Conservation (phyloP, 2,113 vertebrate genomes). For the Colius striatus region DNA sequence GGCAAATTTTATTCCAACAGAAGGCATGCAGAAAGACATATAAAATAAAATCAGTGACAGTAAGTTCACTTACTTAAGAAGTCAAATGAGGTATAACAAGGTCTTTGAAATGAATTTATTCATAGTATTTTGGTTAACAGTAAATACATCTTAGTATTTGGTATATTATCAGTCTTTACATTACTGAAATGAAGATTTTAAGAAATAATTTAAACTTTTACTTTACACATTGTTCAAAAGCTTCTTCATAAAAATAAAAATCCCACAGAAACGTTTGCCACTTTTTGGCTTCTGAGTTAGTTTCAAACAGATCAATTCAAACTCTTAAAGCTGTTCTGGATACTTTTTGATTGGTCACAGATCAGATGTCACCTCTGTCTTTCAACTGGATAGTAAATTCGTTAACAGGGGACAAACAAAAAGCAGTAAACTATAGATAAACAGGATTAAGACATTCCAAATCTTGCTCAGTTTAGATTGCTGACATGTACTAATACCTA, state of each 20-base stretch:
- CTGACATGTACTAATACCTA: background rate
- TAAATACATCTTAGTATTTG: background rate
- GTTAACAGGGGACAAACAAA: background rate
- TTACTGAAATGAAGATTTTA: background rate
- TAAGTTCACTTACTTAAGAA: background rate
- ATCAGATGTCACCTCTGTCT: background rate
- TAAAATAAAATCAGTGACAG: background rate
- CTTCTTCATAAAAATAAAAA: background rate
- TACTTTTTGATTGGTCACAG: background rate
- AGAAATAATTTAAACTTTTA: background rate
- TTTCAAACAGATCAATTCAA: background rate
- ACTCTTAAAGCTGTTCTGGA: background rate
- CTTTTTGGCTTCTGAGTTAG: background rate
- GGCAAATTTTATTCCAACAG: background rate
- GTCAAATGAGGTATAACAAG: background rate
- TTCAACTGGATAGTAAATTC: background rate
- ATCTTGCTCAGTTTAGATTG: background rate
- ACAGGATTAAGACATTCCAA: background rate
- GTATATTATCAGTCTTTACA: background rate
- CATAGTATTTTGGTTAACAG: background rate
- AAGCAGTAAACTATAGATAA: background rate
- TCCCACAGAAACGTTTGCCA: background rate
- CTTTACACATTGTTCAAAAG: background rate
- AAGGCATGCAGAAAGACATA: background rate
- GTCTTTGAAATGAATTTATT: background rate